phyloP scores from a whole-genome alignment of 2,797 vertebrate species.

The Cichlasoma orientale region DNA sequence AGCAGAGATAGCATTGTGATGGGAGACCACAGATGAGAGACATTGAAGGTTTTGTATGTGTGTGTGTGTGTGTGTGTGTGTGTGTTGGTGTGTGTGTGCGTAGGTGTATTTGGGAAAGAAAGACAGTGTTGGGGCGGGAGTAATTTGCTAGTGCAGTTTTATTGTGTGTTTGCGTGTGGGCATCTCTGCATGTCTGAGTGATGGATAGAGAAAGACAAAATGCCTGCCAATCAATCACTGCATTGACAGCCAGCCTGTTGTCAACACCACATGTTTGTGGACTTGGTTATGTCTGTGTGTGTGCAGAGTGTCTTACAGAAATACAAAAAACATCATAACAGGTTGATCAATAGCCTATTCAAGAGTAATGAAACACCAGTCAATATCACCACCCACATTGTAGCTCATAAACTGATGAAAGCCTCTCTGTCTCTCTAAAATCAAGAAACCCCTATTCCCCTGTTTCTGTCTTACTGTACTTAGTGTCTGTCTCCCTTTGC shows the following conservation, averaged over 20 bases:
- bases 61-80: conserved; percentile 1
- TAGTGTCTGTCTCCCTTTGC: neutral
- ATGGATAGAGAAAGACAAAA: conserved; percentile 29
- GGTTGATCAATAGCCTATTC: conserved; percentile 68
- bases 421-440: neutral
- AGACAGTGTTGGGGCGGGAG: conserved; percentile 8
- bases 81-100: neutral
- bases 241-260: conserved; percentile 27
- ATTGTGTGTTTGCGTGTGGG: conserved; percentile 37
- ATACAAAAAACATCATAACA: conserved; percentile 57
- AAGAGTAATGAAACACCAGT: conserved; percentile 64
- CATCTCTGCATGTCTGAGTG: conserved; percentile 29
- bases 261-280: neutral
- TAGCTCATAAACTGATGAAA: conserved; percentile 49
- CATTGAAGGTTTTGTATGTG: conserved; percentile 33
- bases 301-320: conserved; percentile 19
- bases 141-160: conserved; percentile 23
- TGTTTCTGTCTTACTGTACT: neutral
- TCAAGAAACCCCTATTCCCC: neutral
- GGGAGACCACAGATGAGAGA: conserved; percentile 45
- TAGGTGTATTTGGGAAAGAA: conserved; percentile 1
- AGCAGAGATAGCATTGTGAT: conserved; percentile 70
- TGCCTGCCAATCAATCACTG: conserved; percentile 47
- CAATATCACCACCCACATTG: conserved; percentile 62
- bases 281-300: neutral